A percentile compares a stretch with the other conserved stretches of the same genome.
Conservation (phyloP, 2,797 vertebrate species). For the Vultur gryphus region DNA sequence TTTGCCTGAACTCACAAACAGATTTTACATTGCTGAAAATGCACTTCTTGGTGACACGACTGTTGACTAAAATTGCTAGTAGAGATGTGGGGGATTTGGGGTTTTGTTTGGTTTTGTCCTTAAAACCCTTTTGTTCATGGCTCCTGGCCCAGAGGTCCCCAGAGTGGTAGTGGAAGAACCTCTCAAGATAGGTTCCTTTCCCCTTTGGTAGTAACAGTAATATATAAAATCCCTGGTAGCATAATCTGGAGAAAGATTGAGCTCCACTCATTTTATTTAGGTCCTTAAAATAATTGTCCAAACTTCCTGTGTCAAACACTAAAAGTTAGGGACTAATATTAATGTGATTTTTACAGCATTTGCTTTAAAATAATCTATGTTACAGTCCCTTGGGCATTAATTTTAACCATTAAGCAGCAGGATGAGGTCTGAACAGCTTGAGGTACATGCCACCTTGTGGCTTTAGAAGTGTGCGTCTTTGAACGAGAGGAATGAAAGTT, state of each 20-base stretch:
- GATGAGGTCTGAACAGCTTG: background rate
- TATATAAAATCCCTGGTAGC: background rate
- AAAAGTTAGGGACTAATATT: background rate
- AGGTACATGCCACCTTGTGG: slow-evolving; percentile 35
- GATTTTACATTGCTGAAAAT: background rate
- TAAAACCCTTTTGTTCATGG: background rate
- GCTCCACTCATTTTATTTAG: background rate
- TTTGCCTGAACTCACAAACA: background rate
- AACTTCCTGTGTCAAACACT: background rate
- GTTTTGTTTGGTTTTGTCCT: background rate
- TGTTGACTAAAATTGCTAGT: background rate
- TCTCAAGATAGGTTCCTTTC: background rate
- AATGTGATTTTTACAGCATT: background rate
- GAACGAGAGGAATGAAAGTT: background rate
- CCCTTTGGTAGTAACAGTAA: background rate
- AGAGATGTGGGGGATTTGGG: rapidly evolving
- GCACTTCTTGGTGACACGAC: background rate
- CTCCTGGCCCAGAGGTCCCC: background rate
- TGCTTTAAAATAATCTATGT: background rate
- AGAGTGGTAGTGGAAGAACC: background rate
- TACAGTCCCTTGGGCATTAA: background rate
- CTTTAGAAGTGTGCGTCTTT: background rate
- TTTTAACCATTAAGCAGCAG: background rate
- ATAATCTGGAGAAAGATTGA: background rate
- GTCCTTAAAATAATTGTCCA: background rate